A percentile compares a stretch with the other conserved stretches of the same genome.
These are phyloP conservation scores for Eubasilissa regina DNA, from an alignment of 1,140 invertebrate genomes.

Conservation along the genomic window DNA sequence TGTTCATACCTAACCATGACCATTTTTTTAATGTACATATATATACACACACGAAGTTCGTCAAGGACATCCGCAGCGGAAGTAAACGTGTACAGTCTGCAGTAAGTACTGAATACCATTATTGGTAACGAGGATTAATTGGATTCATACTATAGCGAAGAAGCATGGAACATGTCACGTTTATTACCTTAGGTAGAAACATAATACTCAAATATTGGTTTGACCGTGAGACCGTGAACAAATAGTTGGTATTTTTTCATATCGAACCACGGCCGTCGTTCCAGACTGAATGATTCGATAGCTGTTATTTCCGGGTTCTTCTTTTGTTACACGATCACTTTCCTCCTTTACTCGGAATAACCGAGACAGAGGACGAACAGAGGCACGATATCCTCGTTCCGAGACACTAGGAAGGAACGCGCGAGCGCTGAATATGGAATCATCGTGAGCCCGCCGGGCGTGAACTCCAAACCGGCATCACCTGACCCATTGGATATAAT, in stretches of 20 bases:
- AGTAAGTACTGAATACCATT: no score
- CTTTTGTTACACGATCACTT: not conserved
- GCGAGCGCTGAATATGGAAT: constrained; percentile 13
- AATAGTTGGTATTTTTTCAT: not conserved
- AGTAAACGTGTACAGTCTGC: no score
- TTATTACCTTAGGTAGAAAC: constrained; percentile 6
- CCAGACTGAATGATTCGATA: constrained; percentile 16
- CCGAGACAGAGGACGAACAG: not conserved
- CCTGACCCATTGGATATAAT: not conserved
- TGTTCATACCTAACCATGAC: no score
- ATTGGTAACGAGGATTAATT: no score
- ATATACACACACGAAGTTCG: no score
- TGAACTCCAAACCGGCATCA: not conserved
- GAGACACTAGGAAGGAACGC: constrained; percentile 7
- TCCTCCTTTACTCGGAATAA: constrained; percentile 18
- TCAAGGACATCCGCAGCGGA: no score
- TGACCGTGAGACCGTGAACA: constrained; percentile 18
- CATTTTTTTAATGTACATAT: no score
- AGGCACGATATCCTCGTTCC: not conserved
- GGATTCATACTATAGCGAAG: not conserved
- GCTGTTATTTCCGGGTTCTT: constrained; percentile 10
- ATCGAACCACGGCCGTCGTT: constrained; percentile 21
- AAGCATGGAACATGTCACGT: constrained; percentile 37
- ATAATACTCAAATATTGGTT: not conserved
- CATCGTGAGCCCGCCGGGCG: constrained; percentile 16